phyloP scores from a whole-genome alignment of 2,797 vertebrate genomes.

The Labroides dimidiatus region DNA sequence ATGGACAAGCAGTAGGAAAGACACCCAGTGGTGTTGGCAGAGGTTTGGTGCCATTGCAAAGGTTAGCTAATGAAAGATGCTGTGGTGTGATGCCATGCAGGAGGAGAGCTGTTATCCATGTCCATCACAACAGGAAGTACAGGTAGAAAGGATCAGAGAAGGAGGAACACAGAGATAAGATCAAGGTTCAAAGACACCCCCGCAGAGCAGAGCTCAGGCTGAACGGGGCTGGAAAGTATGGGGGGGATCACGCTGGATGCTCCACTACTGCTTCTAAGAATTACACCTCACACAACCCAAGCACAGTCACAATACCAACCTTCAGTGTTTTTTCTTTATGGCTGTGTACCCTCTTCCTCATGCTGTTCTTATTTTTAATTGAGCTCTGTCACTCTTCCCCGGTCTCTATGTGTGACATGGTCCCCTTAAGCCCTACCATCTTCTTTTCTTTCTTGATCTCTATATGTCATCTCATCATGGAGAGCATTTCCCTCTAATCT shows the following conservation, averaged over 20 bases:
- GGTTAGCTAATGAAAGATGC: slow-evolving; percentile 61
- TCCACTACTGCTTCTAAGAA: slow-evolving; percentile 15
- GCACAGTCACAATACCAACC: not conserved
- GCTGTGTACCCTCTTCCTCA: slow-evolving; percentile 11
- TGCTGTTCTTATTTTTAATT: slow-evolving; percentile 32
- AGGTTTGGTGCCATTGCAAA: slow-evolving; percentile 29
- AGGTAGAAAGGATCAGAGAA: slow-evolving; percentile 60
- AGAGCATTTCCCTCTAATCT: slow-evolving; percentile 23
- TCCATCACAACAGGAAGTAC: slow-evolving; percentile 58
- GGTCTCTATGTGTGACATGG: slow-evolving; percentile 13
- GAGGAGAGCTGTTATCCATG: slow-evolving; percentile 43
- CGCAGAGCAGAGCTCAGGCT: slow-evolving; percentile 44
- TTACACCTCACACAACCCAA: not conserved
- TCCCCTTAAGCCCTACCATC: slow-evolving; percentile 41
- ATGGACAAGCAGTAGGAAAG: slow-evolving; percentile 19
- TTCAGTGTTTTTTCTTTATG: slow-evolving; percentile 17
- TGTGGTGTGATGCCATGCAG: slow-evolving; percentile 44
- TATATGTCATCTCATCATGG: slow-evolving; percentile 10
- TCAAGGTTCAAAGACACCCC: slow-evolving; percentile 66
- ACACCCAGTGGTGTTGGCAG: slow-evolving; percentile 24
- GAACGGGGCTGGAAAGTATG: slow-evolving; percentile 21
- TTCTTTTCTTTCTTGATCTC: slow-evolving; percentile 51
- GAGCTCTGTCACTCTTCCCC: slow-evolving; percentile 8
- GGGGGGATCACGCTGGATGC: slow-evolving; percentile 45
- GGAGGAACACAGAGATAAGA: slow-evolving; percentile 49